Evolutionary conservation across 2,888 invertebrate genomes (phyloP).

Genomic region (Pyrocoelia pectoralis): DNA sequence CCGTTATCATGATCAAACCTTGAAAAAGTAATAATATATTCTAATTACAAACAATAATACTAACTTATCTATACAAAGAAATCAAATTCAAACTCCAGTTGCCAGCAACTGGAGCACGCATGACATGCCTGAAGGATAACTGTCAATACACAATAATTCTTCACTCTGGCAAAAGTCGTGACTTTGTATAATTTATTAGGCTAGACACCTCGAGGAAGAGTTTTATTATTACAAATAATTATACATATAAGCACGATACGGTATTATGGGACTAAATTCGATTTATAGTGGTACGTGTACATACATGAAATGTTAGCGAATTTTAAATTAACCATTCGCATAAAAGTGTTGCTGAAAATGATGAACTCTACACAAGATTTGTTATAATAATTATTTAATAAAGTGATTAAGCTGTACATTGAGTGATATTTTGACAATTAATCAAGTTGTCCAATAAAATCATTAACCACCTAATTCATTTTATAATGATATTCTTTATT

Average conservation of each 20-base stretch:
- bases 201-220: conserved; percentile 38
- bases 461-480: no score
- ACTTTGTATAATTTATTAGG: conserved; percentile 38
- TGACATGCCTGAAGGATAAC: conserved; percentile 38
- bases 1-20: conserved; percentile 9
- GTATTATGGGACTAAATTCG: conserved; percentile 15
- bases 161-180: conserved; percentile 34
- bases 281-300: conserved; percentile 12
- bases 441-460: no score
- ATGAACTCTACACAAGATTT: no score
- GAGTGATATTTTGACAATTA: no score
- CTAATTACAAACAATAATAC: conserved; percentile 17
- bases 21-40: conserved; percentile 13
- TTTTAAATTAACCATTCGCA: no score
- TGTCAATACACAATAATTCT: conserved; percentile 34
- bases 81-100: conserved; percentile 21
- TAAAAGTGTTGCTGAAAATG: no score
- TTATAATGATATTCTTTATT: no score
- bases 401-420: no score
- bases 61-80: conserved; percentile 15
- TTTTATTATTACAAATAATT: conserved; percentile 35
- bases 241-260: conserved; percentile 24
- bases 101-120: conserved; percentile 35
- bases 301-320: no score
- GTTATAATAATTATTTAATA: no score